Evolutionary conservation across 2,113 vertebrate genomes (phyloP), one percentile per base, ranked within the genome.

Genomic region (Theropithecus gelada): DNA sequence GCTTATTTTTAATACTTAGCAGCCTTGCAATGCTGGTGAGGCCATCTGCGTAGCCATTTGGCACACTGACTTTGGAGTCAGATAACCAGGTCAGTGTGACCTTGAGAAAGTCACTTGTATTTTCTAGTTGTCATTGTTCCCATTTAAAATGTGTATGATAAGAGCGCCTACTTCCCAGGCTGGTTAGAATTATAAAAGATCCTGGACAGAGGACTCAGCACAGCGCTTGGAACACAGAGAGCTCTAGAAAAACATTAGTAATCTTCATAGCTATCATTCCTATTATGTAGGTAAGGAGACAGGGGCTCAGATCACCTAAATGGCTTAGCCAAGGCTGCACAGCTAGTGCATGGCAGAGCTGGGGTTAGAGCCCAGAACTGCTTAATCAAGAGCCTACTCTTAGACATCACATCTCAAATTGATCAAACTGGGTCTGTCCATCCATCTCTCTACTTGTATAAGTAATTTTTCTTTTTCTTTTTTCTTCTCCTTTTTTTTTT

Each of bases 21-120:
- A 30, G 68, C 40, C 66, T 73, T 30, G 52, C 23, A 8, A 8
- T 5, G 73, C 45, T 18, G 22, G 17, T 13, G 48, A 76, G 57
- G 57, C 55, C 85, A 88, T 30, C 48, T 50, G 81, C 40, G 52
- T 13, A 70, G 85, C 79, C 88, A 40, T 55, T 80, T 18, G 8
- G 84, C 3, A 2, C 52, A 5, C 5, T 66, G 30, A 86, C 83
- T 78, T 43, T 92, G 68, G 50, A 43, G 38, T 11, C 92, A 90
- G 76, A 92, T 40, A 95, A 66, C 66, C 5, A 6, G 80, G 93
- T 89, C 45, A 22, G 70, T 12, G 66, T 93, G 92, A 94, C 92
- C 95, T 96, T 91, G 72, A 50, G 76, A 83, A 88, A n/a, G 76
- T 35, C 35, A 17, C 68, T 73, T 35, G 48, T 20, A 48, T 64